Conservation (phyloP, 2,113 vertebrate genomes). For the Heterotilapia buettikoferi region DNA sequence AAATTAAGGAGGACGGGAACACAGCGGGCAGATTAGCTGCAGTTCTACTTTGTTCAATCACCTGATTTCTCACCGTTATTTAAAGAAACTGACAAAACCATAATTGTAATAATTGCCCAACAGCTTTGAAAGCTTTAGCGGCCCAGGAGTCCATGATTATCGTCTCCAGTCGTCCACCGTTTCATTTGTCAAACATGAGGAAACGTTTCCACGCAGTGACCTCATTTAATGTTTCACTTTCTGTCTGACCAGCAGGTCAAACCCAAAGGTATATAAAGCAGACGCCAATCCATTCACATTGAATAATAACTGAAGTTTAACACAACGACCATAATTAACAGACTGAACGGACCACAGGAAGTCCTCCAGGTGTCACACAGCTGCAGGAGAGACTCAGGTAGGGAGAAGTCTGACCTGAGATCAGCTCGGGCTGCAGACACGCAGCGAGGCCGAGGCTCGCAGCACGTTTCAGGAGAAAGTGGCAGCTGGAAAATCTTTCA, state of each 20-base stretch:
- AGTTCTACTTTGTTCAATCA: neutral
- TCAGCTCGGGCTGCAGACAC: neutral
- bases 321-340: neutral
- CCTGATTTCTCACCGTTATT: neutral
- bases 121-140: neutral
- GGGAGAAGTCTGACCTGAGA: neutral
- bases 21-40: neutral
- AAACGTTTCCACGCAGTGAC: neutral
- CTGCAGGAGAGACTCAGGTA: neutral
- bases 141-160: neutral
- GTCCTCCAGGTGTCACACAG: neutral
- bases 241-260: neutral
- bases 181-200: neutral
- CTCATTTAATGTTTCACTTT: neutral
- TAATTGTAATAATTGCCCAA: neutral
- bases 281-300: neutral
- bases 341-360: neutral
- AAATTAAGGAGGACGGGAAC: neutral
- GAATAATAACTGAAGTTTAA: fast-evolving
- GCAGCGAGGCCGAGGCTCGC: neutral
- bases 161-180: fast-evolving
- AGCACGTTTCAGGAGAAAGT: neutral
- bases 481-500: neutral
- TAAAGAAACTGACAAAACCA: neutral
- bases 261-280: neutral